A percentile compares a stretch with the other conserved stretches of the same genome.
Evolutionary conservation across 1,140 invertebrate species (phyloP).

Genomic region (Scaptomyza graminum): DNA sequence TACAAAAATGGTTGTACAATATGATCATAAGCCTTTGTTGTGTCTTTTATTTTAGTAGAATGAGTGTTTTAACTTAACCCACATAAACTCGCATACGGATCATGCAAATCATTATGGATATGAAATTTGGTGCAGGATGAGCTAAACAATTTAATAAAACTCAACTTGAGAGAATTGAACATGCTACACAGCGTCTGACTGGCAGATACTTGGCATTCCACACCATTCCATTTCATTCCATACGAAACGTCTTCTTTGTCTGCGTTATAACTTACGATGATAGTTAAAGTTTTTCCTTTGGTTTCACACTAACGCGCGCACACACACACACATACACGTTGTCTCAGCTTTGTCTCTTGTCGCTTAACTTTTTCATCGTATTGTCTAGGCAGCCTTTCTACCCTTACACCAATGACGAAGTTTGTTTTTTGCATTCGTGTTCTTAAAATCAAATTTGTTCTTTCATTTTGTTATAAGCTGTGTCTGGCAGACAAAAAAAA

Average conservation of each 20-base stretch:
- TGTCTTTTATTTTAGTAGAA: conserved; percentile 13
- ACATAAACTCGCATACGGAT: conserved; percentile 46
- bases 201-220: conserved; percentile 48
- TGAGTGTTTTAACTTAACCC: not conserved
- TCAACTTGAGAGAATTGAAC: conserved; percentile 73
- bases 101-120: conserved; percentile 75
- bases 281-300: conserved; percentile 57
- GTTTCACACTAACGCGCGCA: not conserved
- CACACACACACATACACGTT: not conserved
- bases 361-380: conserved; percentile 57
- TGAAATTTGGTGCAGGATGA: conserved; percentile 66
- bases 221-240: not conserved
- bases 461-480: conserved; percentile 38
- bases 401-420: not conserved
- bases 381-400: conserved; percentile 40
- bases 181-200: conserved; percentile 53
- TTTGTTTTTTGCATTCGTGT: conserved; percentile 33
- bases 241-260: conserved; percentile 69
- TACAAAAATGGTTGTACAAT: conserved; percentile 39
- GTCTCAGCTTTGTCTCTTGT: conserved; percentile 37
- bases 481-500: too few relatives aligned
- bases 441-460: conserved; percentile 66
- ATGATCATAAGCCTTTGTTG: conserved; percentile 37
- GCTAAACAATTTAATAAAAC: conserved; percentile 81
- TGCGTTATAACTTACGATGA: conserved; percentile 43